These are phyloP conservation scores for Hetaerina titia DNA, from an alignment of 2,888 invertebrate species.

Conservation along the genomic window DNA sequence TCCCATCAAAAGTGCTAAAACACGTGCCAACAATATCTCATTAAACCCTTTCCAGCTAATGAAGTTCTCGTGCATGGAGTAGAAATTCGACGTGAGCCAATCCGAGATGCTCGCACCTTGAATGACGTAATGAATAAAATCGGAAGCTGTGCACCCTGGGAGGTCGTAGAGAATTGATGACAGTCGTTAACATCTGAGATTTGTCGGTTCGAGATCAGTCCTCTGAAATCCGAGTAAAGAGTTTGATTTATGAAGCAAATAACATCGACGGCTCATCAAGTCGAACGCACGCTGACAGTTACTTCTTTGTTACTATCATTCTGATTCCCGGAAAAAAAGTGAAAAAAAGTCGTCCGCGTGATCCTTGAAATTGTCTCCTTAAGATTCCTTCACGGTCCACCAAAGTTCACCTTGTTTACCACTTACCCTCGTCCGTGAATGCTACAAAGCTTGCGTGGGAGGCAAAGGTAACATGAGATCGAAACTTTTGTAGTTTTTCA, in stretches of 20 bases:
- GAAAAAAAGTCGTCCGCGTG: not conserved
- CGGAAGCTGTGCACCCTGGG: not conserved
- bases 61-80: not conserved
- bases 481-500: not conserved
- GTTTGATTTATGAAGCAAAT: slow-evolving; percentile 1
- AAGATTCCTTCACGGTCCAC: not conserved
- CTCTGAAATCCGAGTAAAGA: not conserved
- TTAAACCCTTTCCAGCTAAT: not conserved
- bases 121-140: not conserved
- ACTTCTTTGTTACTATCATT: not conserved
- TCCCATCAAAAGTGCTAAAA: not conserved
- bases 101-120: not conserved
- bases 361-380: not conserved
- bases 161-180: not conserved
- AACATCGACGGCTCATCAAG: not conserved
- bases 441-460: not conserved
- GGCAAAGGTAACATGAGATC: not conserved
- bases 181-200: not conserved
- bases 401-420: not conserved
- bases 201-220: not conserved
- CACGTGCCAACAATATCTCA: not conserved
- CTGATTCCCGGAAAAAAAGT: not conserved
- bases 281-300: not conserved
- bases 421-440: not conserved
- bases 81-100: not conserved